A percentile compares a stretch with the other conserved stretches of the same genome.
phyloP scores from a whole-genome alignment of 2,797 vertebrate species.

The Microctenopoma lineatum region DNA sequence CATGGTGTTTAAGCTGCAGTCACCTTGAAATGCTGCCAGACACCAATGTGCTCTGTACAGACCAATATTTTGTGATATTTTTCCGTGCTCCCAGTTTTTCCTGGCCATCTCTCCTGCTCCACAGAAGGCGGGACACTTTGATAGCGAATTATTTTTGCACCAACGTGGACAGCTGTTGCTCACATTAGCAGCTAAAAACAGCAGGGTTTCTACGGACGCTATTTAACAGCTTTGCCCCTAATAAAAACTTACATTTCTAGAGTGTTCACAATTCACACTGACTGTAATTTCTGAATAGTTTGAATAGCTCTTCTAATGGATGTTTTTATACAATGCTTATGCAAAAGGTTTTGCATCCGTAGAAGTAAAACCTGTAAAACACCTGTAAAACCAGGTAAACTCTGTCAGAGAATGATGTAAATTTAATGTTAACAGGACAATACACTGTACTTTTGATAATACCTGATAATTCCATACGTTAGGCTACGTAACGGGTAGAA shows the following conservation, averaged over 20 bases:
- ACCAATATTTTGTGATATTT: conserved; percentile 5
- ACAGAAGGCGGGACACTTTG: conserved; percentile 1
- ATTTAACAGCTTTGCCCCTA: conserved; percentile 27
- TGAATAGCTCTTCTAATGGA: conserved; percentile 5
- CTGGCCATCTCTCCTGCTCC: not conserved
- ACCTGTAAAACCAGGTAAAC: not conserved
- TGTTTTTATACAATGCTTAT: conserved; percentile 22
- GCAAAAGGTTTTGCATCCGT: conserved; percentile 11
- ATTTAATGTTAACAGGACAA: conserved; percentile 6
- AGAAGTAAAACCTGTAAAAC: not conserved
- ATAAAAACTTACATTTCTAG: conserved; percentile 24
- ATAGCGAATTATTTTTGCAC: conserved; percentile 18
- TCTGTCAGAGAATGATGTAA: not conserved
- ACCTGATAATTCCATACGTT: not conserved
- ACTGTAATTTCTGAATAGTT: not conserved
- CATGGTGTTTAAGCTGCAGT: conserved; percentile 11
- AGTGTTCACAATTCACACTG: no score
- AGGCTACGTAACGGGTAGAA: no score
- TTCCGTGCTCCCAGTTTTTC: not conserved
- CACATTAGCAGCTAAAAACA: conserved; percentile 16
- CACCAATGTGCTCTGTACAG: not conserved
- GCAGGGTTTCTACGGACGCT: conserved; percentile 5
- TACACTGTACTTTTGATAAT: no score
- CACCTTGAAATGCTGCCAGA: conserved; percentile 26
- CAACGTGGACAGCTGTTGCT: conserved; percentile 29